phyloP scores from a whole-genome alignment of 2,797 vertebrate genomes.

The Sternarchorhynchus goeldii region DNA sequence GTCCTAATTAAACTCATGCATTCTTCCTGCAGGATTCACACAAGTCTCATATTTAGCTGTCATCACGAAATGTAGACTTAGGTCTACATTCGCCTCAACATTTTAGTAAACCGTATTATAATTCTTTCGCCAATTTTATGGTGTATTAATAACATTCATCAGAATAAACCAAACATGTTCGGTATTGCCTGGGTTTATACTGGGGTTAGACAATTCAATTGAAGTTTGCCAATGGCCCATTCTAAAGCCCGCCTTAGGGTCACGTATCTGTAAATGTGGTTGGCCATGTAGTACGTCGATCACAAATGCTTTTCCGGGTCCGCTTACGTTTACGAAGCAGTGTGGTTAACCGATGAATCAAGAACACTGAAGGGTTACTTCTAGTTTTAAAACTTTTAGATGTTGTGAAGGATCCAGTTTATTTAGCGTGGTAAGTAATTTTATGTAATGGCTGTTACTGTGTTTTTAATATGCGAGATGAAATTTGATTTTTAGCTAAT shows the following conservation, averaged over 20 bases:
- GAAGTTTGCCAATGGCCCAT: not conserved
- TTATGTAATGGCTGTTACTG: too few relatives aligned
- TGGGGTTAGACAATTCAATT: not conserved
- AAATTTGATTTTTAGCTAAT: too few relatives aligned
- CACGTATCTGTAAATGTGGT: constrained; percentile 20
- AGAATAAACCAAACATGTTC: not conserved
- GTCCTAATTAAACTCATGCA: too few relatives aligned
- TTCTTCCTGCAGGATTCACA: too few relatives aligned
- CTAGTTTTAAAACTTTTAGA: not conserved
- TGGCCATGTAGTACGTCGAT: constrained; percentile 53
- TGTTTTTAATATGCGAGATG: too few relatives aligned
- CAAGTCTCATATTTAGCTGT: too few relatives aligned
- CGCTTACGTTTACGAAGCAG: constrained; percentile 62
- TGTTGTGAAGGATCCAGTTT: not conserved
- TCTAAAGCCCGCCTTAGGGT: constrained; percentile 19
- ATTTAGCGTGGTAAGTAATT: not conserved
- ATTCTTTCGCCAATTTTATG: not conserved
- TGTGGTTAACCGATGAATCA: not conserved
- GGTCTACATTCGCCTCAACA: too few relatives aligned
- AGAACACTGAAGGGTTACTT: constrained; percentile 30
- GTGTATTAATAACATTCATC: not conserved
- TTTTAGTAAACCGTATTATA: not conserved
- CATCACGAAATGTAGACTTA: too few relatives aligned
- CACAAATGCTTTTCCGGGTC: constrained; percentile 63
- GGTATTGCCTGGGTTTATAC: not conserved